Conservation (phyloP, 2,113 vertebrate genomes). For the Hoplias malabaricus region DNA sequence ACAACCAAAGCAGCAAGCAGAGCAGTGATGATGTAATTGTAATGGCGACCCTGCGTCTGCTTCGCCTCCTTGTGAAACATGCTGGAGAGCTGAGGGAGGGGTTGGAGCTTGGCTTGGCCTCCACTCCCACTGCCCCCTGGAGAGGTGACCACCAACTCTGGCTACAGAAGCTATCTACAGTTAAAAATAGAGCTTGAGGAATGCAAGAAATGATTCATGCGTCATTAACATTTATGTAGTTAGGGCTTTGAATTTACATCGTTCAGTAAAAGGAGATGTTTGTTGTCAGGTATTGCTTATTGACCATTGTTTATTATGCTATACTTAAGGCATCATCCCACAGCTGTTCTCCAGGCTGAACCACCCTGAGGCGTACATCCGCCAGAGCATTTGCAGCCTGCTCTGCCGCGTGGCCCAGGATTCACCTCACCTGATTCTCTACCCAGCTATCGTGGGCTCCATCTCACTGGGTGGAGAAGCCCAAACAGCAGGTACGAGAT, state of each 20-base stretch:
- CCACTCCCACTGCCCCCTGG: conserved; percentile 96
- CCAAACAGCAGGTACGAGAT: conserved; percentile 85
- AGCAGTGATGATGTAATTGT: conserved; percentile 96
- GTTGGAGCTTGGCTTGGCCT: conserved; percentile 91
- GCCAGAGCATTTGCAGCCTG: conserved; percentile 96
- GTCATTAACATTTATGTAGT: no score
- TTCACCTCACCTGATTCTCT: conserved; percentile 94
- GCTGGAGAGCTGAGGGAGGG: conserved; percentile 94
- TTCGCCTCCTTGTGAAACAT: conserved; percentile 93
- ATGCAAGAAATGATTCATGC: no score
- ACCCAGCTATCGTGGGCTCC: conserved; percentile 96
- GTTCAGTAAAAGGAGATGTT: no score
- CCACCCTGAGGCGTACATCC: conserved; percentile 94
- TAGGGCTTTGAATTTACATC: no score
- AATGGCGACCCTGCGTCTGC: conserved; percentile 92
- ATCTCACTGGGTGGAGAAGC: conserved; percentile 93
- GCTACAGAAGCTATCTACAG: background rate
- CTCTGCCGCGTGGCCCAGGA: conserved; percentile 95
- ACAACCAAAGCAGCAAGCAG: conserved; percentile 83
- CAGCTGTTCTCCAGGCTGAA: conserved; percentile 97
- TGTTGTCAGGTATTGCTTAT: no score
- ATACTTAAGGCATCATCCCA: conserved; percentile 88
- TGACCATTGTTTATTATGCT: background rate
- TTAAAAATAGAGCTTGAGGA: background rate
- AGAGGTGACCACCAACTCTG: conserved; percentile 74